These are phyloP conservation scores for Phrynocephalus forsythii DNA, from an alignment of 2,797 vertebrate genomes.

Conservation along the genomic window DNA sequence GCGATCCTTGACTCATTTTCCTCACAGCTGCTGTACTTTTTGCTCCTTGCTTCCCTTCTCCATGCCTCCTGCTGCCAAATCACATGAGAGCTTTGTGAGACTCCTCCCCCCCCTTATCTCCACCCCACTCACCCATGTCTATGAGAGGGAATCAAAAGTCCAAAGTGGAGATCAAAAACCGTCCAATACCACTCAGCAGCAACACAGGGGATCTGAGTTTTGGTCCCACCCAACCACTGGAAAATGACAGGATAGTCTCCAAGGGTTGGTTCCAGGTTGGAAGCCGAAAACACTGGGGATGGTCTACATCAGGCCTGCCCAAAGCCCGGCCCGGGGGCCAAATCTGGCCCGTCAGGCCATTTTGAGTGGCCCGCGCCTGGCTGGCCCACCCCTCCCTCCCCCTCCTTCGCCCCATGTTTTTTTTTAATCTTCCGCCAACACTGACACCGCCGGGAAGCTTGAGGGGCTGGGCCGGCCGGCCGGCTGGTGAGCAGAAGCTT, in stretches of 20 bases:
- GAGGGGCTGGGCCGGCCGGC: too few species aligned
- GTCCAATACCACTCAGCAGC: too few species aligned
- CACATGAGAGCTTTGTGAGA: not conserved
- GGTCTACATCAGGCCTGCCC: too few species aligned
- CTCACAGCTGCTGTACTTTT: slow-evolving; percentile 10
- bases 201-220: not conserved
- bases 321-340: too few species aligned
- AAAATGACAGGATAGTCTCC: not conserved
- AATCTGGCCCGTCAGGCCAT: too few species aligned
- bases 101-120: not conserved
- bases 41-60: not conserved
- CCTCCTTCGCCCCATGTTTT: too few species aligned
- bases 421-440: too few species aligned
- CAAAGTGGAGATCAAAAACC: not conserved
- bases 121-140: not conserved
- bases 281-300: too few species aligned
- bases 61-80: not conserved
- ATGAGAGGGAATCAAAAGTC: not conserved
- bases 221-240: not conserved
- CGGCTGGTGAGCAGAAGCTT: too few species aligned
- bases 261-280: not conserved
- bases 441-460: too few species aligned
- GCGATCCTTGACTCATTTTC: slow-evolving; percentile 29
- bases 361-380: too few species aligned
- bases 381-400: too few species aligned